These are phyloP conservation scores for human (Homo sapiens) DNA, from an alignment of 2,113 vertebrate genomes.

Conservation along the genomic window GRCh38 chr2:196511001-196511500, in stretches of 20 bases:
- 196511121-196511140: too few relatives aligned
- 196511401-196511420: not conserved
- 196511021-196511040: too few relatives aligned
- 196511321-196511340: not conserved
- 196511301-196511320: conserved; percentile 7
- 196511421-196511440: not conserved
- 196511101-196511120: too few relatives aligned
- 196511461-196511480: not conserved
- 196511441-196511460: not conserved
- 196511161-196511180: too few relatives aligned
- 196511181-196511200: not conserved
- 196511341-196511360: conserved; percentile 1
- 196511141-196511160: too few relatives aligned
- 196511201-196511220: not conserved
- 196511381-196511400: not conserved
- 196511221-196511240: not conserved
- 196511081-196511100: too few relatives aligned
- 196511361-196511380: not conserved
- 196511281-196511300: not conserved
- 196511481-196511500: too few relatives aligned
- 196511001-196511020: too few relatives aligned
- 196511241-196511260: not conserved
- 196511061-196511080: too few relatives aligned
- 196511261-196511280: conserved; percentile 22
- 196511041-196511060: too few relatives aligned